Conservation (phyloP, 2,888 invertebrate genomes). For the Cataglyphis livida region DNA sequence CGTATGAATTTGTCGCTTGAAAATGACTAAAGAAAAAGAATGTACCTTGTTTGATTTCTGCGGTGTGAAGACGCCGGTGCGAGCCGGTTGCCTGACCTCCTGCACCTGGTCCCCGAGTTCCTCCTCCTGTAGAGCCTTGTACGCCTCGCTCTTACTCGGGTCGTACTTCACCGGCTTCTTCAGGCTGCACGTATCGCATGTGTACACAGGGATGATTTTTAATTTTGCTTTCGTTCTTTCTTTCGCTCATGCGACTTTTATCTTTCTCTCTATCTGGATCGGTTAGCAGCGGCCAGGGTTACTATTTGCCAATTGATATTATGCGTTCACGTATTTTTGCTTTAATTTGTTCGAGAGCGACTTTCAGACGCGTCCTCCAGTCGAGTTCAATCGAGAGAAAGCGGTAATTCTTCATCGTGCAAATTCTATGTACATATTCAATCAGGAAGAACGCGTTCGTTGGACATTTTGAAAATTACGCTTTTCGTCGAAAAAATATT, state of each 20-base stretch:
- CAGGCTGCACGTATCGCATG: constrained; percentile 79
- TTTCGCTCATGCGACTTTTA: constrained; percentile 43
- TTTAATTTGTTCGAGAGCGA: constrained; percentile 67
- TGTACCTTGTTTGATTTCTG: constrained; percentile 84
- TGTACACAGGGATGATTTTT: constrained; percentile 84
- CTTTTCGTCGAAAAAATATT: background rate
- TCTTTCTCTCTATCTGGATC: constrained; percentile 56
- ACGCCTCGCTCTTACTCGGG: constrained; percentile 95
- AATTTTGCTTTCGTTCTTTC: constrained; percentile 61
- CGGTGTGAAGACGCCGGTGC: constrained; percentile 92
- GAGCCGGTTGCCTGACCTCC: constrained; percentile 91
- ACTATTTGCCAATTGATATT: constrained; percentile 62
- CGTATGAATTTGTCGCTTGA: background rate
- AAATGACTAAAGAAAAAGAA: background rate
- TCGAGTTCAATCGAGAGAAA: constrained; percentile 47
- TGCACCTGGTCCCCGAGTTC: constrained; percentile 88
- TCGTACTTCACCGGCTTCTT: constrained; percentile 93
- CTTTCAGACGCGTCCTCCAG: constrained; percentile 64
- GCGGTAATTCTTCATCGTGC: constrained; percentile 45
- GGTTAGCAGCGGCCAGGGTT: constrained; percentile 72
- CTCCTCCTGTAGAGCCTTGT: constrained; percentile 95
- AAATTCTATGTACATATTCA: constrained; percentile 40
- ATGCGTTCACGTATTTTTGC: constrained; percentile 16
- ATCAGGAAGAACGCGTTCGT: constrained; percentile 44
- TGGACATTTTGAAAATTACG: constrained; percentile 41